phyloP scores from a whole-genome alignment of 1,140 invertebrate genomes.

The Bombus waltoni region DNA sequence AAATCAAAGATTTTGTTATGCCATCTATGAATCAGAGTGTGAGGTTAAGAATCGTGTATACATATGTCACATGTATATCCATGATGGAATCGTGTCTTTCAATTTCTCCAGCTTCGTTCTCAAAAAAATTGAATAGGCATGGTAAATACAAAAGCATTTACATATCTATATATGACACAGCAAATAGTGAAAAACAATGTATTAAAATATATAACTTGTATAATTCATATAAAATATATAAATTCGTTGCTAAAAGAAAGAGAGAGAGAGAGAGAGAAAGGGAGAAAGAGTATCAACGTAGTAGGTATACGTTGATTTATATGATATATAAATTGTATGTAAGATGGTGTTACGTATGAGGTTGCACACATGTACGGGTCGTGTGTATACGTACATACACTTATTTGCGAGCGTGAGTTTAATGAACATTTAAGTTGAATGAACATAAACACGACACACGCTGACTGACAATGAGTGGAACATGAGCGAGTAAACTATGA shows the following conservation, averaged over 20 bases:
- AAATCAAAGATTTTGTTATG: too few relatives aligned
- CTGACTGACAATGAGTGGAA: neutral
- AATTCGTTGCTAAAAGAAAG: neutral
- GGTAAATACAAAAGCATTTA: too few relatives aligned
- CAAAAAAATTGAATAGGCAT: too few relatives aligned
- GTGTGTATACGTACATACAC: neutral
- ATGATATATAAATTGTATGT: neutral
- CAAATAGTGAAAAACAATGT: neutral
- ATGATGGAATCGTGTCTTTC: too few relatives aligned
- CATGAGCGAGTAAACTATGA: neutral
- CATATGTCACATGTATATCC: too few relatives aligned
- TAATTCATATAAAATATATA: slow-evolving; percentile 5
- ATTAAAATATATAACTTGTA: slow-evolving; percentile 2
- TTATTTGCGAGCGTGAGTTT: neutral
- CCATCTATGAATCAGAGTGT: too few relatives aligned
- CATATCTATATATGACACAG: neutral
- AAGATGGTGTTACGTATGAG: neutral
- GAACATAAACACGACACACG: neutral
- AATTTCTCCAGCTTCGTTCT: too few relatives aligned
- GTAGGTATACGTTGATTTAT: neutral
- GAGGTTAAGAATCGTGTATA: neutral
- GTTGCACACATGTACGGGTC: neutral
- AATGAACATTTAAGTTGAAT: neutral
- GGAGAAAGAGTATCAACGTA: neutral
- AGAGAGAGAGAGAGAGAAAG: too few relatives aligned